Conservation (phyloP, 2,797 vertebrate species). For the Alfaro cultratus region DNA sequence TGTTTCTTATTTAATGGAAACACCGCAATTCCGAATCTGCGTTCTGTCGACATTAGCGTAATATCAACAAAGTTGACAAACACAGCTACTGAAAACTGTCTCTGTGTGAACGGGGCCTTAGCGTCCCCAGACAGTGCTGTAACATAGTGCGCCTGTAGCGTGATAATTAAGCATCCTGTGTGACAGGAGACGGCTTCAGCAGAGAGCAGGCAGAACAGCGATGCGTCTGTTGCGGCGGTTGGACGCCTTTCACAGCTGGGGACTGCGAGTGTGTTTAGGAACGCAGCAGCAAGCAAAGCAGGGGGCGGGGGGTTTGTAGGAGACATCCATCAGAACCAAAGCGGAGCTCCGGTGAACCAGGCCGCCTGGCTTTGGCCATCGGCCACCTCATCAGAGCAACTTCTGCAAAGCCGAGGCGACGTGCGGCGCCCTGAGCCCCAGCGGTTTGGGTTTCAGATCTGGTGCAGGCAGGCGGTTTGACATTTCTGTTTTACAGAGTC, state of each 20-base stretch:
- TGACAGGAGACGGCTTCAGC: constrained; percentile 52
- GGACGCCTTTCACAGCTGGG: constrained; percentile 52
- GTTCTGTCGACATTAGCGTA: too few species aligned
- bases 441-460: constrained; percentile 75
- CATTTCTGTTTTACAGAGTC: constrained; percentile 58
- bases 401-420: constrained; percentile 74
- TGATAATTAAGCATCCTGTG: constrained; percentile 60
- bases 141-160: constrained; percentile 37
- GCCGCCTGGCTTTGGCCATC: constrained; percentile 62
- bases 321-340: constrained; percentile 62
- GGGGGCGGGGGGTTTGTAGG: constrained; percentile 53
- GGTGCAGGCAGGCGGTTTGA: constrained; percentile 68
- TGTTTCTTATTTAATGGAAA: too few species aligned
- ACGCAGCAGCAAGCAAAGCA: constrained; percentile 47
- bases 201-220: constrained; percentile 56
- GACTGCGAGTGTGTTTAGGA: constrained; percentile 34
- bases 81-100: too few species aligned
- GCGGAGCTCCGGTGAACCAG: constrained; percentile 60
- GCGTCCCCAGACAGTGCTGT: neutral
- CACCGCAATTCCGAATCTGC: too few species aligned
- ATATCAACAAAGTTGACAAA: too few species aligned
- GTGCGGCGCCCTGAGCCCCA: constrained; percentile 61
- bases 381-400: constrained; percentile 79
- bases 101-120: too few species aligned
- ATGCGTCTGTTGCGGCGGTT: constrained; percentile 52